Conservation (phyloP, 1,140 invertebrate species). For the Delia radicum region DNA sequence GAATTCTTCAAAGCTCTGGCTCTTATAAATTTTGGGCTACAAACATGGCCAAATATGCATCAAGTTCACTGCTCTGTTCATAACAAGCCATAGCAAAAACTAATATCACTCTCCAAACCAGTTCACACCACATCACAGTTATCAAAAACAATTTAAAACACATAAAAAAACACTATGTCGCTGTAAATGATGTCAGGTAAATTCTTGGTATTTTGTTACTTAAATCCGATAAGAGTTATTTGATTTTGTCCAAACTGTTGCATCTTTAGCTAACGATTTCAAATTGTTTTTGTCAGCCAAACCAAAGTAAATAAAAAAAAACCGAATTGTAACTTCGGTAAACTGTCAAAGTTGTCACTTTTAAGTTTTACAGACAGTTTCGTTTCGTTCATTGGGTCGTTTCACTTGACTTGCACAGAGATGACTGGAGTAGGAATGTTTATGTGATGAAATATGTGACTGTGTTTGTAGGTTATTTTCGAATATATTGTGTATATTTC, state of each 20-base stretch:
- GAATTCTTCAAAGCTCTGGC: too few species aligned
- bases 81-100: too few species aligned
- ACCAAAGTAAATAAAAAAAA: background rate
- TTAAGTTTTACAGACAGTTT: constrained; percentile 9
- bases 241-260: constrained; percentile 10
- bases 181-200: background rate
- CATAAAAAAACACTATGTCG: too few species aligned
- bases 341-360: constrained; percentile 19
- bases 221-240: background rate
- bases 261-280: background rate
- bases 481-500: background rate
- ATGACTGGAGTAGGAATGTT: background rate
- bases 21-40: too few species aligned
- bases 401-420: background rate
- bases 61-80: too few species aligned
- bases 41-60: too few species aligned
- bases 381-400: background rate
- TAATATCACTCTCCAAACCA: too few species aligned
- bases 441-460: background rate
- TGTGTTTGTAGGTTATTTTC: background rate
- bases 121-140: too few species aligned
- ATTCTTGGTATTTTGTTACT: background rate
- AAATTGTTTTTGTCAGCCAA: background rate
- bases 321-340: constrained; percentile 15
- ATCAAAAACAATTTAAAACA: too few species aligned